Conservation (phyloP, 2,888 invertebrate species). For the Synanthedon andrenaeformis region DNA sequence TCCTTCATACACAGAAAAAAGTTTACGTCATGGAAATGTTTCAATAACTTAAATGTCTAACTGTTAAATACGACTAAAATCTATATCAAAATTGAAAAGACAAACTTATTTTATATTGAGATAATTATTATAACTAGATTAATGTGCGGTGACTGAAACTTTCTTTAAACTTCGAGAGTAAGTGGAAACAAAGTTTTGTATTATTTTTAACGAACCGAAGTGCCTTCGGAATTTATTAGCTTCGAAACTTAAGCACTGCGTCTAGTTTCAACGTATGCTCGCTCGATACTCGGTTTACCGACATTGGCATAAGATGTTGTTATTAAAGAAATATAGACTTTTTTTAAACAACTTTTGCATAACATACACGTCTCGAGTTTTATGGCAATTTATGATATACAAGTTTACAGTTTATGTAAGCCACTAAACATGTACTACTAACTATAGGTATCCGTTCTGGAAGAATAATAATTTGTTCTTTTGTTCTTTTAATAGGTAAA, state of each 20-base stretch:
- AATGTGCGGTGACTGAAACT: conserved; percentile 61
- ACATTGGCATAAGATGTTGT: background rate
- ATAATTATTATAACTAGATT: conserved; percentile 40
- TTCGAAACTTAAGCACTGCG: conserved; percentile 29
- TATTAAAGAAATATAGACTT: background rate
- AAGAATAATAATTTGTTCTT: no score
- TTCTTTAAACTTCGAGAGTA: conserved; percentile 44
- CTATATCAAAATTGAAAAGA: no score
- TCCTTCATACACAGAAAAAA: no score
- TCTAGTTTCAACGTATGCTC: conserved; percentile 38
- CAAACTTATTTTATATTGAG: no score
- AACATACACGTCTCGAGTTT: conserved; percentile 1
- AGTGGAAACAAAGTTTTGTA: conserved; percentile 49
- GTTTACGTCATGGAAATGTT: no score
- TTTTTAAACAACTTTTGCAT: conserved; percentile 6
- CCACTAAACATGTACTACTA: no score
- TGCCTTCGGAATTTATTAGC: conserved; percentile 61
- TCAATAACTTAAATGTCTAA: no score
- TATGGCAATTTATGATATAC: no score
- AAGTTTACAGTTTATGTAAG: no score
- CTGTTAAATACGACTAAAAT: no score
- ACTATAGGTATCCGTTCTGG: no score
- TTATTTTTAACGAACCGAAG: conserved; percentile 58
- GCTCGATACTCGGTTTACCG: conserved; percentile 6
- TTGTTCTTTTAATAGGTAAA: no score